phyloP scores from a whole-genome alignment of 2,888 invertebrate species.

The Entomobrya multifasciata region DNA sequence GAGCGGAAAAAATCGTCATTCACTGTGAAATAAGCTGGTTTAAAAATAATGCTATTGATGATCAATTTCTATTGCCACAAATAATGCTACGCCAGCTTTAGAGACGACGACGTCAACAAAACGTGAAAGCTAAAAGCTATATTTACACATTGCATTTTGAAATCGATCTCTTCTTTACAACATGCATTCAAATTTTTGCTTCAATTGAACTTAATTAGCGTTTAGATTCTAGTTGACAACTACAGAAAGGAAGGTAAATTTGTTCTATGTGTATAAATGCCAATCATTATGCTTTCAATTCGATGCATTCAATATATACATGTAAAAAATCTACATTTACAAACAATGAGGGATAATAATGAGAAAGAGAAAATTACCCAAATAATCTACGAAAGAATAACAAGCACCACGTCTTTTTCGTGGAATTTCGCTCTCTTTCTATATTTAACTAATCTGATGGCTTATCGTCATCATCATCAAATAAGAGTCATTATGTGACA shows the following conservation, averaged over 20 bases:
- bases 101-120: too few relatives aligned
- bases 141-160: slow-evolving; percentile 34
- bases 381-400: slow-evolving; percentile 31
- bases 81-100: too few relatives aligned
- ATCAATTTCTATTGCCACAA: too few relatives aligned
- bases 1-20: too few relatives aligned
- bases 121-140: too few relatives aligned
- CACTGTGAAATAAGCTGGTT: too few relatives aligned
- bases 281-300: not conserved
- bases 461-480: slow-evolving; percentile 30
- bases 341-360: slow-evolving; percentile 25
- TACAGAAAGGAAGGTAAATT: slow-evolving; percentile 5
- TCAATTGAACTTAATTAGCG: slow-evolving; percentile 33
- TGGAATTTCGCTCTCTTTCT: slow-evolving; percentile 48
- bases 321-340: not conserved
- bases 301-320: too few relatives aligned
- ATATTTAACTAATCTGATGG: slow-evolving; percentile 57
- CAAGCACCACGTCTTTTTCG: slow-evolving; percentile 3
- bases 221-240: not conserved
- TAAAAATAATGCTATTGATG: too few relatives aligned
- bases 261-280: not conserved
- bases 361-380: slow-evolving; percentile 32
- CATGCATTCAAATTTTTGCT: not conserved
- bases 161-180: not conserved
- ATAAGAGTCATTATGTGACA: slow-evolving; percentile 45